These are phyloP conservation scores for Acanthopleura granulata DNA, from an alignment of 2,888 invertebrate genomes.

Conservation along the genomic window DNA sequence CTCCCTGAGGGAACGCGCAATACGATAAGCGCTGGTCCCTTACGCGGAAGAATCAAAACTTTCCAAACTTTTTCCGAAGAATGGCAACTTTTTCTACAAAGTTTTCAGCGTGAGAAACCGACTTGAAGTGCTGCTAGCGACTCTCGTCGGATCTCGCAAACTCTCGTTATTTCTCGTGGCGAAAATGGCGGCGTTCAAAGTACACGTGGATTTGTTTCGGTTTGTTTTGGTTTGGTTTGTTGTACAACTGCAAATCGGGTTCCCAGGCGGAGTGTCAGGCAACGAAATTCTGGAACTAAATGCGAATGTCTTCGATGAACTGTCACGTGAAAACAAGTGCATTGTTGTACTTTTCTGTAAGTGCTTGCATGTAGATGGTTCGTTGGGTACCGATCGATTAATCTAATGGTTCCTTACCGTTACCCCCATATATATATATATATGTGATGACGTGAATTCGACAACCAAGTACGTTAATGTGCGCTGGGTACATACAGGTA, in stretches of 20 bases:
- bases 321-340: neutral
- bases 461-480: no score
- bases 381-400: neutral
- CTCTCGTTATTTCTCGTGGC: slow-evolving; percentile 1
- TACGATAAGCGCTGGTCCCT: no score
- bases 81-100: neutral
- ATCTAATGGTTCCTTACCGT: no score
- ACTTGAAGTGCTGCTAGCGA: neutral
- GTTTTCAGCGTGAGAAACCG: neutral
- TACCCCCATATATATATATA: no score
- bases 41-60: no score
- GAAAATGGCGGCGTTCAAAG: neutral
- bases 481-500: no score
- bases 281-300: slow-evolving; percentile 9
- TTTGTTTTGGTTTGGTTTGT: neutral
- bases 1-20: no score
- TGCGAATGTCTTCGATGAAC: neutral
- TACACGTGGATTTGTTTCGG: neutral
- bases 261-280: neutral
- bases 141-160: neutral
- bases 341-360: slow-evolving; percentile 12
- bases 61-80: no score
- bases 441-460: no score
- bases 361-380: neutral
- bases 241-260: neutral